These are phyloP conservation scores for Holacanthus passer DNA, from an alignment of 2,113 vertebrate genomes.

Conservation along the genomic window DNA sequence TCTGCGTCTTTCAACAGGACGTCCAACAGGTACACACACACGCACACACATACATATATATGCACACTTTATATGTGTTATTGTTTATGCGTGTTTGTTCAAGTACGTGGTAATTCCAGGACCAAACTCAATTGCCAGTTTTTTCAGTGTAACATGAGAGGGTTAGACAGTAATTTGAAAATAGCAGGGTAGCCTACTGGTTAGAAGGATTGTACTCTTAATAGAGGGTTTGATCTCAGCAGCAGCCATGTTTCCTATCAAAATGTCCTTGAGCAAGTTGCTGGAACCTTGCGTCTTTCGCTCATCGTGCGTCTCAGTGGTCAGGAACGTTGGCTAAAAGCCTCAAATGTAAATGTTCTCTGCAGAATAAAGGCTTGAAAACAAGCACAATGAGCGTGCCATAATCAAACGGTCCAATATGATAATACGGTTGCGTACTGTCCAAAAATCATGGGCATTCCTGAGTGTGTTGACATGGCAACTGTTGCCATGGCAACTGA, in stretches of 20 bases:
- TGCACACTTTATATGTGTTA: not conserved
- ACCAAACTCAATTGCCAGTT: constrained; percentile 15
- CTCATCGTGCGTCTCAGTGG: constrained; percentile 26
- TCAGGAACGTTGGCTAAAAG: constrained; percentile 19
- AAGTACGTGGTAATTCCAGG: not conserved
- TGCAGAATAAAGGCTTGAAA: constrained; percentile 31
- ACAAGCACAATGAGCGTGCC: not conserved
- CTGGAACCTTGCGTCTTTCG: constrained; percentile 20
- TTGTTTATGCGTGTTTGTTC: not conserved
- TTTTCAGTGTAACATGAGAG: constrained; percentile 22
- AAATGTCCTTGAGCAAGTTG: constrained; percentile 56
- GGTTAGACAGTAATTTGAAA: constrained; percentile 60
- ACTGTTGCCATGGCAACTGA: constrained; percentile 75
- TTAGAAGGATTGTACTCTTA: constrained; percentile 53
- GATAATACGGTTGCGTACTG: constrained; percentile 30
- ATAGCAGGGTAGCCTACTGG: constrained; percentile 54
- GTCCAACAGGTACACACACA: constrained; percentile 92
- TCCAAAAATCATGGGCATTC: constrained; percentile 57
- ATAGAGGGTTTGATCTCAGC: constrained; percentile 59
- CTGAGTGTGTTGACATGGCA: constrained; percentile 69
- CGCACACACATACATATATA: not conserved
- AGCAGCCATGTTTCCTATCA: constrained; percentile 58
- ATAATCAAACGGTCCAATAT: constrained; percentile 19
- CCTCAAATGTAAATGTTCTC: constrained; percentile 21
- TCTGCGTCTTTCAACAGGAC: constrained; percentile 98